Evolutionary conservation across 2,888 invertebrate species (phyloP), one percentile per base, ranked within the genome.

Genomic region (Dione vanillae): DNA sequence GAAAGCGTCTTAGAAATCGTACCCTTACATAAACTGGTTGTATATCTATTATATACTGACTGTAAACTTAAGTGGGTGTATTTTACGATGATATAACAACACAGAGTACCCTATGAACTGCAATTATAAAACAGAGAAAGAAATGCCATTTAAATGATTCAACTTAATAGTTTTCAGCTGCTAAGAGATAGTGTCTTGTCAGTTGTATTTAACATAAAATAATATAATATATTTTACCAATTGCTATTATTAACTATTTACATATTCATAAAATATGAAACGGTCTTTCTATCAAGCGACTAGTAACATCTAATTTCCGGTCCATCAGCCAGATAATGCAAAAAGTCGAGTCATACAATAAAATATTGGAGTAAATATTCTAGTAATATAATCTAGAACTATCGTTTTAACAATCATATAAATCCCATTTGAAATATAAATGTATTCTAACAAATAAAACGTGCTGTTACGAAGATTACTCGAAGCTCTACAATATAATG

Each of bases 1-100:
- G 75, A 76, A 76, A 76, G 75, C 71, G 66, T 67, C 62, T 43
- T 73, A 71, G 72, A 70, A 73, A 74, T 74, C 73, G 59, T 59
- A 51, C 41, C 71, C 54, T 71, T 65, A 69, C 69, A 73, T 67
- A 71, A 70, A 69, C 70, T 65, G 67, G 73, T 73, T 41, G 73
- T 41, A 58, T 69, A 69, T 67, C 27, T 59, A 59, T 65, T 68
- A 27, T 27, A 27, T 27, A 35, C 49, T 45, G 20, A 1, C 27
- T 45, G 27, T 61, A 27, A 61, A 45, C n/a, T 61, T 27, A 43
- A 27, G 19, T 43, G 27, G 1, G 1, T 59, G 20, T 41, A n/a
- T 61, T 61, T 59, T n/a, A 41, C 41, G 20, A 59, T 59, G 43
- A 27, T 59, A 43, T 43, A 43, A 59, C 11, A 3, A 40, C 37